Base-by-base conservation (phyloP, 2,113 vertebrate species). In the Albula goreensis region DNA sequence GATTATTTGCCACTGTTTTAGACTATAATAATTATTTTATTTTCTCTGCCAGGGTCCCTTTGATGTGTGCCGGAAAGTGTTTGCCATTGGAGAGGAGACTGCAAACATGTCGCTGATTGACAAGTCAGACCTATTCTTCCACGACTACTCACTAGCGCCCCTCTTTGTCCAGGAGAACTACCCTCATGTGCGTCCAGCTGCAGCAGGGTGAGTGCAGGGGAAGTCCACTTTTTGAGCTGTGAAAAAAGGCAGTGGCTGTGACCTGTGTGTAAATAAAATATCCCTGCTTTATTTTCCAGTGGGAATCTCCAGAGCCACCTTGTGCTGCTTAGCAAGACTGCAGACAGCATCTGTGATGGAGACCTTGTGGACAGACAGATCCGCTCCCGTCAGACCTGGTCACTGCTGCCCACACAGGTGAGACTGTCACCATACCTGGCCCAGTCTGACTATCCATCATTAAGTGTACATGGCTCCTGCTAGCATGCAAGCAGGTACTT, bases 81-180 rank as follows among this genome's bases (percentile, higher is more conserved):
- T 99, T 77, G 88, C 91, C 50, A 11, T 92, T 0, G 97, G 97
- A 50, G 97, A 98, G 25, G 98, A 99, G 84, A 90, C 95, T 0
- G 92, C 95, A 84, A 95, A 89, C 87, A 98, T 99, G 98, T 96
- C 97, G 52, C 94, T 99, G 56, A 93, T 97, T 48, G 98, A 99
- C 93, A 99, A 99, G 89, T 96, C 95, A 0, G 98, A 99, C 89
- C 97, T 99, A 31, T 99, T 99, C 93, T 99, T 99, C 91, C 96
- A 99, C 15, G 98, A 99, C 91, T 99, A 99, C 91, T 99, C 98
- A 0, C 90, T 99, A 19, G 97, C 97, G 4, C 98, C 98, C 11
- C 97, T 99, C n/a, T 99, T 99, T 88, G 96, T 99, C 48, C 98
- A 99, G 84, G 98, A 99, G 91, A 99, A 99, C 93, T 99, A 99